Conservation (phyloP, 2,888 invertebrate genomes). For the Tricholauxania praeusta region DNA sequence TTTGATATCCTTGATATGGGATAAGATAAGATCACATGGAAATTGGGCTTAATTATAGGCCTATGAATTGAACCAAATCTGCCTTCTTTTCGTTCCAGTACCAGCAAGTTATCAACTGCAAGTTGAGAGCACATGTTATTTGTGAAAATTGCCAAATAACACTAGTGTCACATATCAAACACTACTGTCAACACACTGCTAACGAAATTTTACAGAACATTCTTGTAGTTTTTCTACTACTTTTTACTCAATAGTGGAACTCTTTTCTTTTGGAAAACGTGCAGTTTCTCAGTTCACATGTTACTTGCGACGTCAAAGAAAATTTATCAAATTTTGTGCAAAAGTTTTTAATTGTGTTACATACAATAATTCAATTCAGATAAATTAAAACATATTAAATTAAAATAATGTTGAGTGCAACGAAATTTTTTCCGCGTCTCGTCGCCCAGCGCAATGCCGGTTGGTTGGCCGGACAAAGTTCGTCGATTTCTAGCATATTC, state of each 20-base stretch:
- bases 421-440: constrained; percentile 60
- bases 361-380: background rate
- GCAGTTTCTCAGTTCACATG: constrained; percentile 47
- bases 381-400: constrained; percentile 14
- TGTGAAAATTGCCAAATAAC: too few species aligned
- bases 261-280: constrained; percentile 44
- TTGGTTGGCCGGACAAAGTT: constrained; percentile 49
- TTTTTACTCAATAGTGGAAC: background rate
- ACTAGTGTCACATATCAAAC: too few species aligned
- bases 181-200: too few species aligned
- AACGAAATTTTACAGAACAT: too few species aligned
- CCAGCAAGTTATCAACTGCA: too few species aligned
- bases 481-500: constrained; percentile 62
- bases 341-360: background rate
- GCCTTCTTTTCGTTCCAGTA: too few species aligned
- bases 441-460: constrained; percentile 54
- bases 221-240: too few species aligned
- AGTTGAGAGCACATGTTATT: too few species aligned
- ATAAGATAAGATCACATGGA: too few species aligned
- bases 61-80: too few species aligned
- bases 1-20: too few species aligned
- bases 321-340: constrained; percentile 22
- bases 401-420: constrained; percentile 59
- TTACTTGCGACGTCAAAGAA: constrained; percentile 41
- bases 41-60: too few species aligned